phyloP scores from a whole-genome alignment of 2,113 vertebrate species.

The Emydocephalus ijimae region DNA sequence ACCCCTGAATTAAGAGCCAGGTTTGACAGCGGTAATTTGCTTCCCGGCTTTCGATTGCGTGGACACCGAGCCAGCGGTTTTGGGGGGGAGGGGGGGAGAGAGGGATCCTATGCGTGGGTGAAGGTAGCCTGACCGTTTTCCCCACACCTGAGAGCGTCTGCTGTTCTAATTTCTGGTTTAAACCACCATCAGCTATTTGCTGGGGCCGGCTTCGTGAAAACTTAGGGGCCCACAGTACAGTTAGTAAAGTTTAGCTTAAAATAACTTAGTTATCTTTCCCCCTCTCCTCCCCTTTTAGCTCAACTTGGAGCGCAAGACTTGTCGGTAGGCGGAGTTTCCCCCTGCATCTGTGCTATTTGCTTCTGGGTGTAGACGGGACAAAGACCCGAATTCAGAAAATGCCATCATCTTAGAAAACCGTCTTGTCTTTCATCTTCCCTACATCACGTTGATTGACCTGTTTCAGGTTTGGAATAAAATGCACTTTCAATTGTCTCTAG shows the following conservation, averaged over 20 bases:
- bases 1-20: neutral
- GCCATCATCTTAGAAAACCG: neutral
- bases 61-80: too few relatives aligned
- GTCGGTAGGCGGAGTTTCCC: neutral
- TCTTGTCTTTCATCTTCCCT: neutral
- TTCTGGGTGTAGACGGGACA: neutral
- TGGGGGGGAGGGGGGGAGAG: rapidly evolving
- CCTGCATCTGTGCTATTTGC: neutral
- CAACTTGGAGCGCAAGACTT: neutral
- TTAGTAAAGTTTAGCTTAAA: neutral
- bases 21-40: neutral
- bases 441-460: neutral
- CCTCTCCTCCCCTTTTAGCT: neutral
- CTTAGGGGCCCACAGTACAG: neutral
- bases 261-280: neutral
- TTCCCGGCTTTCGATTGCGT: neutral
- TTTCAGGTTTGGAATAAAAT: neutral
- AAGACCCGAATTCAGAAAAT: neutral
- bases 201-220: neutral
- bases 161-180: neutral
- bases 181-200: neutral
- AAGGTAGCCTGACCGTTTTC: neutral
- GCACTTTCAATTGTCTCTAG: neutral
- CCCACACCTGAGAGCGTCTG: too few relatives aligned
- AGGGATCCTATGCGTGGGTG: neutral